These are phyloP conservation scores for Rhodophaea formosa DNA, from an alignment of 2,888 invertebrate genomes.

Conservation along the genomic window DNA sequence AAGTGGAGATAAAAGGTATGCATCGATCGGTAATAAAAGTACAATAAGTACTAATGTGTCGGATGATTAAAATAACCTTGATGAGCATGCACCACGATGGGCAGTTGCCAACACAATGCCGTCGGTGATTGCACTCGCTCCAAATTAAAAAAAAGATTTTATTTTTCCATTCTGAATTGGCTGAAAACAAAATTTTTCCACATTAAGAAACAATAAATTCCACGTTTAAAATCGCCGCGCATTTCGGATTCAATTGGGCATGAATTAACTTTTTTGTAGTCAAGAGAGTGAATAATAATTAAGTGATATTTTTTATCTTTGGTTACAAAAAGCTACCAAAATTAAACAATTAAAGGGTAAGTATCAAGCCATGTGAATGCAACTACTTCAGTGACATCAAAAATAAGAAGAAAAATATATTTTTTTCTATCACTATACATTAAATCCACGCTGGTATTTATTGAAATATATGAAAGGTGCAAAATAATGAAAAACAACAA, in stretches of 20 bases:
- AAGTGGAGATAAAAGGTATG: not conserved
- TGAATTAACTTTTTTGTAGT: not conserved
- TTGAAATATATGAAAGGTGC: too few relatives aligned
- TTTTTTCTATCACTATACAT: not conserved
- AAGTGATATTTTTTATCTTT: constrained; percentile 16
- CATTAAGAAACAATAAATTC: too few relatives aligned
- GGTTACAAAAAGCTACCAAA: constrained; percentile 43
- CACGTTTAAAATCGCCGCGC: too few relatives aligned
- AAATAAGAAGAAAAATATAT: not conserved
- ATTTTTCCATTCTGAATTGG: constrained; percentile 25
- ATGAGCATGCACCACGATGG: constrained; percentile 42
- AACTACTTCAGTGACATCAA: not conserved
- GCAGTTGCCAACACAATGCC: constrained; percentile 54
- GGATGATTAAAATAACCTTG: constrained; percentile 65
- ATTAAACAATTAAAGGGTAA: constrained; percentile 66
- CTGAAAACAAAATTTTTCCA: constrained; percentile 1
- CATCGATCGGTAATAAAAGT: constrained; percentile 12
- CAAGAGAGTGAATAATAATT: not conserved
- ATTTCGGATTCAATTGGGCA: too few relatives aligned
- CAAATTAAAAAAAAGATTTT: constrained; percentile 27
- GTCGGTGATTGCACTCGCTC: constrained; percentile 33
- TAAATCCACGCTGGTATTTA: too few relatives aligned
- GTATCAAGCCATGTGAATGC: constrained; percentile 21
- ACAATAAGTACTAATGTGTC: constrained; percentile 24
- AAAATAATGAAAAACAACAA: too few relatives aligned